A percentile compares a stretch with the other conserved stretches of the same genome.
These are phyloP conservation scores for Cephus pulcher DNA, from an alignment of 2,888 invertebrate genomes.

Conservation along the genomic window DNA sequence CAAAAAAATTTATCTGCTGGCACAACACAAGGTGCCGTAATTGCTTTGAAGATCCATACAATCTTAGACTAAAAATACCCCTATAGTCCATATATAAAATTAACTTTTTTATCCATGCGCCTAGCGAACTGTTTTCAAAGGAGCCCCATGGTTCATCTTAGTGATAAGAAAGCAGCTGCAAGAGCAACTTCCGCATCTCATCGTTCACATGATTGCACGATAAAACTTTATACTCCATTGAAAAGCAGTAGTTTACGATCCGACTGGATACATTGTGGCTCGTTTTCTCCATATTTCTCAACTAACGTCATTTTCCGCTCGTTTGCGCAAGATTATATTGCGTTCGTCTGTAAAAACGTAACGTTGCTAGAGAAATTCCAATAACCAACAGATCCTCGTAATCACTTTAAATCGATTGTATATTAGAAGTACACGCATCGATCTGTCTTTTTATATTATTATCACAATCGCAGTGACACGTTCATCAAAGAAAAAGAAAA, in stretches of 20 bases:
- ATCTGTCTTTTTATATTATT: not conserved
- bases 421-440: too few relatives aligned
- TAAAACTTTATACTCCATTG: constrained; percentile 42
- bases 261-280: constrained; percentile 35
- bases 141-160: too few relatives aligned
- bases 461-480: not conserved
- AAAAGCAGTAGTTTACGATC: constrained; percentile 33
- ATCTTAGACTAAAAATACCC: not conserved
- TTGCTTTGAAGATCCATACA: not conserved
- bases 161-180: not conserved
- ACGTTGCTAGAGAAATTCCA: not conserved
- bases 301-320: constrained; percentile 15
- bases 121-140: too few relatives aligned
- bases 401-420: not conserved
- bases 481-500: not conserved
- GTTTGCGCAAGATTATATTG: not conserved
- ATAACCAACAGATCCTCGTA: not conserved
- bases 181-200: constrained; percentile 22
- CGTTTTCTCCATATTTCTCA: constrained; percentile 41
- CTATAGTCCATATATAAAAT: not conserved
- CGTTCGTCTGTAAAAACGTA: not conserved
- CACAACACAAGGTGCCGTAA: not conserved
- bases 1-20: not conserved
- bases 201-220: constrained; percentile 47
- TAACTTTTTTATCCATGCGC: not conserved